Base-by-base conservation (phyloP, 2,888 invertebrate genomes). In the Ichneumoninae sp. region DNA sequence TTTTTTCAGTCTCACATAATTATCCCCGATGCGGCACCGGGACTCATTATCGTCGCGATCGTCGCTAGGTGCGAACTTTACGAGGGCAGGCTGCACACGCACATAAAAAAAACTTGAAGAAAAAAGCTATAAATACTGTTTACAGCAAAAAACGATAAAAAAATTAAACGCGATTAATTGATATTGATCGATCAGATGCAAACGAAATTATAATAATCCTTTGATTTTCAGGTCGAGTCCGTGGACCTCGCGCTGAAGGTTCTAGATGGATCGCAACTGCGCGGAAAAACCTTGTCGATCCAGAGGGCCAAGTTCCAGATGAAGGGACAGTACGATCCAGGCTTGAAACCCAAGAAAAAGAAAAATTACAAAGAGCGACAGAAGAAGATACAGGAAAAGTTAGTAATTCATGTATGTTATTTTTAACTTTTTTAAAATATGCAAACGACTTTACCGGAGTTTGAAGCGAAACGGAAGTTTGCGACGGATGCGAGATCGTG, bases 311-410 rank as follows among this genome's bases (percentile, higher is more conserved):
- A 97, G 91, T 99, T 99, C 93, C 96, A 98, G 94, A 95, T 98
- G 95, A 99, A 99, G 94, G 99, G 99, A 16, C 95, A 95, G 66
- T 99, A 98, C 93, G 98, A 99, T 94, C 99, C 99, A 1, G 96
- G 96, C 0, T 95, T 98, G 77, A 98, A 98, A 93, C 98, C 98
- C 0, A 98, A 98, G 93, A 97, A 97, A 93, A 97, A 97, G 92
- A 97, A 96, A 93, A 97, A 97, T 93, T 94, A 95, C 83, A 96
- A 98, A 89, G 98, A 99, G 87, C 99, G 98, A 92, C 93, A 98
- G 78, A 98, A 97, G 94, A 98, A 98, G 93, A 96, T 97, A 94
- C 98, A 99, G 92, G 97, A 98, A 92, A 98, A 98, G 96, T 97
- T 93, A 93, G 94, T 93, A 81, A 83, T 40, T 52, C 63, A 1